Percentiles rank a stretch among this genome's conserved stretches.
phyloP scores from a whole-genome alignment of 92 coral and sea anemone species.

The Isaurus tuberculatus region DNA sequence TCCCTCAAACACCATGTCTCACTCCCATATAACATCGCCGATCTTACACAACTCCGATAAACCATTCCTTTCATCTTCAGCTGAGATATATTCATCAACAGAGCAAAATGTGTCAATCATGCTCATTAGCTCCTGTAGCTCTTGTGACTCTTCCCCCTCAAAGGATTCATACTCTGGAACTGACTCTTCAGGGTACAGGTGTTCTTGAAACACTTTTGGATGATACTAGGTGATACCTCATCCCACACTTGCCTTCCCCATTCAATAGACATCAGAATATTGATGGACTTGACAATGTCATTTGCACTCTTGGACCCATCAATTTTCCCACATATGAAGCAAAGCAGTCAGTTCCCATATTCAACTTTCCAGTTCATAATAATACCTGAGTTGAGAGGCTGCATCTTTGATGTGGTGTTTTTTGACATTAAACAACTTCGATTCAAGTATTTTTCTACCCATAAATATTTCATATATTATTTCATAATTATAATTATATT shows the following conservation, averaged over 20 bases:
- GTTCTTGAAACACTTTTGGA: constrained; percentile 37
- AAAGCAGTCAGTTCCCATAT: constrained; percentile 59
- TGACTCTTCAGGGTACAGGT: constrained; percentile 42
- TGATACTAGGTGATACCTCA: constrained; percentile 59
- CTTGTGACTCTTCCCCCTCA: constrained; percentile 50
- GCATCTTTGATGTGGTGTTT: constrained; percentile 60
- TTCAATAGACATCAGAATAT: constrained; percentile 59
- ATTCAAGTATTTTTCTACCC: no score
- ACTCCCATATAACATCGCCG: no score
- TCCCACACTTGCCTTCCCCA: constrained; percentile 68
- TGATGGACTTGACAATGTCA: constrained; percentile 63
- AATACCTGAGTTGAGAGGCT: constrained; percentile 53
- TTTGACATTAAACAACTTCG: no score
- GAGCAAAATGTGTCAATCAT: constrained; percentile 35
- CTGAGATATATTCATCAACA: constrained; percentile 45
- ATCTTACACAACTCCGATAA: no score
- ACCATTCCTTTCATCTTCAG: no score
- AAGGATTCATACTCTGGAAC: constrained; percentile 47
- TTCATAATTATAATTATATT: no score
- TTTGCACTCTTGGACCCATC: constrained; percentile 63
- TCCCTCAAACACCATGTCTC: no score
- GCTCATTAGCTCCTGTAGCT: constrained; percentile 36
- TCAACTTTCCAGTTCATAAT: constrained; percentile 69
- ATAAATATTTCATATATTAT: no score
- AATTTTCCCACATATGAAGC: constrained; percentile 56